A percentile compares a stretch with the other conserved stretches of the same genome.
These are phyloP conservation scores for Cathartes aura DNA, from an alignment of 2,113 vertebrate species.

Conservation along the genomic window DNA sequence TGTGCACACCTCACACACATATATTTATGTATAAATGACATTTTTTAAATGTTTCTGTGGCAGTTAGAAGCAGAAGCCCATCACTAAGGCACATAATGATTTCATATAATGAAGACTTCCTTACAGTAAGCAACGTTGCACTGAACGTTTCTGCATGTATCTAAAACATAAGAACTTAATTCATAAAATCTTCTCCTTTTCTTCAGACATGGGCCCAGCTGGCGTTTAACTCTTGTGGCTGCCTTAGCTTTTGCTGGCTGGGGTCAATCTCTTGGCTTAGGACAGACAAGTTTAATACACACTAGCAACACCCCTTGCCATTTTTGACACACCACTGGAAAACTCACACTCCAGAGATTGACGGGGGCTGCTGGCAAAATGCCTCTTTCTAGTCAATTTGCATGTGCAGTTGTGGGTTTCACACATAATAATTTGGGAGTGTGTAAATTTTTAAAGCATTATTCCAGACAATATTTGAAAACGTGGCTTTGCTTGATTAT, in stretches of 20 bases:
- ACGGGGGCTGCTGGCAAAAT: slow-evolving; percentile 25
- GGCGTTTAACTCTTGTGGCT: slow-evolving; percentile 4
- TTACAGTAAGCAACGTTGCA: neutral
- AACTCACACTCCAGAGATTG: slow-evolving; percentile 6
- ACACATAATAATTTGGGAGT: slow-evolving; percentile 52
- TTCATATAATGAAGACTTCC: neutral
- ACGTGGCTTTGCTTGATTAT: neutral
- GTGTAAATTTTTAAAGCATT: slow-evolving; percentile 38
- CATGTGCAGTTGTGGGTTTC: slow-evolving; percentile 67
- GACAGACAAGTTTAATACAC: neutral
- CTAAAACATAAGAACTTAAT: neutral
- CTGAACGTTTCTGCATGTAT: neutral
- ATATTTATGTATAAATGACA: neutral
- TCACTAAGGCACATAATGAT: rapidly evolving
- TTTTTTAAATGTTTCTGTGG: neutral
- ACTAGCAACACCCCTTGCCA: slow-evolving; percentile 3
- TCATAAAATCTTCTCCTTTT: neutral
- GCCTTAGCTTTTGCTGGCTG: slow-evolving; percentile 3
- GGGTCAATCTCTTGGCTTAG: slow-evolving; percentile 39
- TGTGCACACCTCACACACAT: neutral
- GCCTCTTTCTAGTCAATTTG: slow-evolving; percentile 41
- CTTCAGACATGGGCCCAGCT: slow-evolving; percentile 3
- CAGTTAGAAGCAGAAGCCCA: neutral
- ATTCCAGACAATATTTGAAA: slow-evolving; percentile 49
- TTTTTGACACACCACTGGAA: slow-evolving; percentile 63